Evolutionary conservation across 2,888 invertebrate genomes (phyloP).

Genomic region (Boloria euphrosyne): DNA sequence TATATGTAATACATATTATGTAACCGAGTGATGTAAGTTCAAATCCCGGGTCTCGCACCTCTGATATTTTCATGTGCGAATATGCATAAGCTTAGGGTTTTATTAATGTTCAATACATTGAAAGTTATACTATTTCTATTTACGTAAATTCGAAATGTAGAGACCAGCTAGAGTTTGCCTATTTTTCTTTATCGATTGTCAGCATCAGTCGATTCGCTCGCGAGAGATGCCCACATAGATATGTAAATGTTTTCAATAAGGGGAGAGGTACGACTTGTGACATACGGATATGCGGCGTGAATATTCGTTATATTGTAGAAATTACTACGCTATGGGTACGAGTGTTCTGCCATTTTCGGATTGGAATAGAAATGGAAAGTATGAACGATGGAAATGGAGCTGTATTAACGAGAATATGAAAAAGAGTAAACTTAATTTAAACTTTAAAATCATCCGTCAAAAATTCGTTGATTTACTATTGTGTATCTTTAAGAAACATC

Average conservation of each 20-base stretch:
- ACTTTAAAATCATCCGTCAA: too few species aligned
- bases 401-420: not conserved
- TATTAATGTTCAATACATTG: not conserved
- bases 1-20: too few species aligned
- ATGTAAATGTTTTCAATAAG: conserved; percentile 78
- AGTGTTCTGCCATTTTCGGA: conserved; percentile 8
- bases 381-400: not conserved
- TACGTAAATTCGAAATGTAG: not conserved
- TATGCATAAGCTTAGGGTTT: too few species aligned
- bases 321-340: conserved; percentile 29
- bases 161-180: conserved; percentile 9
- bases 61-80: too few species aligned
- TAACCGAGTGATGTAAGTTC: too few species aligned
- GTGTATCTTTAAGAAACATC: too few species aligned
- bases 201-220: conserved; percentile 30
- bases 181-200: conserved; percentile 39
- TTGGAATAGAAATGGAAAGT: not conserved
- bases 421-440: not conserved
- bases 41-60: too few species aligned
- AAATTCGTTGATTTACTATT: too few species aligned
- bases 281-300: conserved; percentile 40
- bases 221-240: conserved; percentile 60
- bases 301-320: conserved; percentile 38
- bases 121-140: not conserved
- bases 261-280: conserved; percentile 41